Percentiles rank a stretch among this genome's conserved stretches.
These are phyloP conservation scores for Ennomos fuscantarius DNA, from an alignment of 2,888 invertebrate genomes.

Conservation along the genomic window DNA sequence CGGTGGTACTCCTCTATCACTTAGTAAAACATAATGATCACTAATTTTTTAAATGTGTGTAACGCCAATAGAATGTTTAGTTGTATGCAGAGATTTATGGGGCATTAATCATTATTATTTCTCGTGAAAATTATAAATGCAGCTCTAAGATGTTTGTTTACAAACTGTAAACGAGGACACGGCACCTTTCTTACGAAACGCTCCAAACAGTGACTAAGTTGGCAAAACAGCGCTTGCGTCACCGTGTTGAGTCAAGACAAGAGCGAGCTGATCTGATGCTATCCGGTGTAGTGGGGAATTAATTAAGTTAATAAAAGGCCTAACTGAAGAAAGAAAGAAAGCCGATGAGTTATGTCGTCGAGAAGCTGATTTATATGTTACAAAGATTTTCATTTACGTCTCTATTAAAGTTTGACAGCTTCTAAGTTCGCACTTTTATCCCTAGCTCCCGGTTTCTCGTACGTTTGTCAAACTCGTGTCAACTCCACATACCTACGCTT, in stretches of 20 bases:
- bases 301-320: conserved; percentile 4
- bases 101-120: conserved; percentile 3
- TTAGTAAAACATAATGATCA: too few relatives aligned
- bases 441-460: too few relatives aligned
- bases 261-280: conserved; percentile 26
- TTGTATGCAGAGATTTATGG: too few relatives aligned
- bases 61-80: too few relatives aligned
- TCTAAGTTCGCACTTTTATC: too few relatives aligned
- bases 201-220: conserved; percentile 68
- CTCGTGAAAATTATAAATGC: conserved; percentile 31
- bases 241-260: conserved; percentile 46
- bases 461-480: too few relatives aligned
- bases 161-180: conserved; percentile 68
- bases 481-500: too few relatives aligned
- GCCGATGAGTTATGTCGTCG: conserved; percentile 4
- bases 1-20: too few relatives aligned
- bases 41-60: too few relatives aligned
- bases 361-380: conserved; percentile 9
- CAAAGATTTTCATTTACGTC: too few relatives aligned
- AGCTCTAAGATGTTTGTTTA: conserved; percentile 62
- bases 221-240: conserved; percentile 77
- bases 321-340: conserved; percentile 10
- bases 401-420: too few relatives aligned
- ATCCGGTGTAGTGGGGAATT: conserved; percentile 18
- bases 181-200: conserved; percentile 75